Base-by-base conservation (phyloP, 2,797 vertebrate species). In the Jordanella pulchra region DNA sequence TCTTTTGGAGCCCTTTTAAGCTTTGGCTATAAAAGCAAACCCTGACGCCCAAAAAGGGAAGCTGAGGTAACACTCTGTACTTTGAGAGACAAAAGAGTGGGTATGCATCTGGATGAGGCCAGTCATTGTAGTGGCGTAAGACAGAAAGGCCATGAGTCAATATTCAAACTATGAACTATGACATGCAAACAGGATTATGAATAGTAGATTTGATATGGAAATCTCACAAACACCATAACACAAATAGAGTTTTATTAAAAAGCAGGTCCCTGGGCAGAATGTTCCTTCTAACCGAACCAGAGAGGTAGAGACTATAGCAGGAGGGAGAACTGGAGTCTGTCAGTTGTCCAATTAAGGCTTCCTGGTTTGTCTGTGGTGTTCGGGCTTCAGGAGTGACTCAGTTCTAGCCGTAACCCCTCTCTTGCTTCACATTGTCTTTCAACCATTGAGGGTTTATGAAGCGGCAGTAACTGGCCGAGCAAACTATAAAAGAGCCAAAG, bases 361-460 rank as follows among this genome's bases (percentile, higher is more conserved):
- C 81, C 78, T 80, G 76, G 65, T 86, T 85, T 79, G 79, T 73
- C 70, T 54, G 79, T 64, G 77, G 84, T 82, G 80, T 80, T 75
- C 89, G 82, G 83, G 81, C 83, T 89, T 75, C 73, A 89, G 87
- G 77, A 17, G 77, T 85, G 88, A 92, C 93, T 93, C 92, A 92
- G 93, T 92, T 93, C 93, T 87, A 93, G 87, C 84, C 81, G 54
- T 89, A 90, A 94, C 85, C 92, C 65, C 83, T 85, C 73, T 90
- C 86, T 80, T 81, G 83, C 84, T 82, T 72, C 65, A 84, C 79
- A 86, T 93, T 94, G 92, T 93, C 87, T 63, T 81, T 30, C 72
- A 63, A 80, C 89, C 88, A 92, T 94, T 94, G 76, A 92, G 89
- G 85, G 81, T 93, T 92, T 91, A 93, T 93, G 92, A 94, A 93